Base-by-base conservation (phyloP, 2,113 vertebrate species). In the Myiozetetes cayanensis region DNA sequence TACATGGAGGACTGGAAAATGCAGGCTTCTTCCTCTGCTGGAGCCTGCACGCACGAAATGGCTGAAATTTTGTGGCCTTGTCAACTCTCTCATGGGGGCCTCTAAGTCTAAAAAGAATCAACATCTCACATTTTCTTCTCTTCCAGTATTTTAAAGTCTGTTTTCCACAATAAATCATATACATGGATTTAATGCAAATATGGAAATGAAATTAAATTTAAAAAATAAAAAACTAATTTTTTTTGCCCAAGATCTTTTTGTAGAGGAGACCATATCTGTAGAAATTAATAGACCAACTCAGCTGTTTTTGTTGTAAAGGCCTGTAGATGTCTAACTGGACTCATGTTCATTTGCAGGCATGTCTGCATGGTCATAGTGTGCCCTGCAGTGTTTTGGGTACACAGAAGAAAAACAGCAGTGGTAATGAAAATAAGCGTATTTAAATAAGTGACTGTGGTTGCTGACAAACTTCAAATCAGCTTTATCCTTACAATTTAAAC, bases 81-180 rank as follows among this genome's bases (percentile, higher is more conserved):
- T 62, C 37, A 18, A 4, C 3, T 22, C 18, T 33, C 19, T 37
- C n/a, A 12, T 0, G 1, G 11, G 31, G 11, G 3, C 25, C 50
- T 72, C 0, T 0, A 76, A 49, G 37, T 30, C 66, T 55, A 55
- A 85, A 73, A 85, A 66, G 15, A 49, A 58, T 30, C 15, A 75
- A 17, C 12, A 66, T 8, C n/a, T 44, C 37, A 62, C 58, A 8
- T 87, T 78, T 68, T 85, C 10, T 62, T 20, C 13, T 59, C 18
- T 62, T 85, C 11, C 24, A n/a, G 3, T 50, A 30, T 39, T 16
- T 75, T 44, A 66, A 92, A 44, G 16, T 9, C 10, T 61, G 13
- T n/a, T 78, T 82, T 82, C n/a, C 39, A 22, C 27, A 55, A 9
- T 12, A 10, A 70, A 24, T 39, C 70, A 24, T n/a, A 23, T 12